Conservation (phyloP, 2,888 invertebrate species). For the Drosophila sordidapex region DNA sequence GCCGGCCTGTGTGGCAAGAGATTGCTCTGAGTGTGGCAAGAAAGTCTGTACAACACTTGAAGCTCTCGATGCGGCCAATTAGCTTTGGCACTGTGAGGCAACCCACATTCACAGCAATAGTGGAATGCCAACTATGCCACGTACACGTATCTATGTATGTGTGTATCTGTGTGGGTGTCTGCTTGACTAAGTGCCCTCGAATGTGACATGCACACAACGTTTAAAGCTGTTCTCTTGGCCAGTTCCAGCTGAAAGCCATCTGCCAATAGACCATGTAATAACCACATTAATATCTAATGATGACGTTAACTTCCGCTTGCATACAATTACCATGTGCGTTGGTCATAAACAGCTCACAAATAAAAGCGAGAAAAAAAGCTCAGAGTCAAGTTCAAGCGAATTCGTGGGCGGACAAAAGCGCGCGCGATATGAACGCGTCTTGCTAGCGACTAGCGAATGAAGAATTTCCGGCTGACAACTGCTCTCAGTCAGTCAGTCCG, state of each 20-base stretch:
- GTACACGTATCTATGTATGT: background rate
- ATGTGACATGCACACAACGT: slow-evolving; percentile 11
- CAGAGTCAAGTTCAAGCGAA: slow-evolving; percentile 68
- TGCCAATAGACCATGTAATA: slow-evolving; percentile 48
- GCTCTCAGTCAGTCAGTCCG: slow-evolving; percentile 9
- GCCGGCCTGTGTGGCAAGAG: slow-evolving; percentile 34
- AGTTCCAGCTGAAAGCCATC: slow-evolving; percentile 19
- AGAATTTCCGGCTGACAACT: slow-evolving; percentile 39
- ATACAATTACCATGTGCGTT: slow-evolving; percentile 17
- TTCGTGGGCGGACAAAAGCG: slow-evolving; percentile 49
- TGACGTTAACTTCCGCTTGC: slow-evolving; percentile 71
- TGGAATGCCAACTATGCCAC: slow-evolving; percentile 38
- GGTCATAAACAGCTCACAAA: slow-evolving; percentile 55
- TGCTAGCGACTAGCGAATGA: slow-evolving; percentile 35
- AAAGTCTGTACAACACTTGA: slow-evolving; percentile 34
- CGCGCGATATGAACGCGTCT: slow-evolving; percentile 37
- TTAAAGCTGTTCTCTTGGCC: slow-evolving; percentile 15
- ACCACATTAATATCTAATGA: slow-evolving; percentile 45
- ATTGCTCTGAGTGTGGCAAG: slow-evolving; percentile 27
- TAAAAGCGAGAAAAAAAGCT: background rate
- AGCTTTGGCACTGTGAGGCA: slow-evolving; percentile 45
- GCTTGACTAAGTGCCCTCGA: slow-evolving; percentile 27
- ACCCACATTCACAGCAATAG: slow-evolving; percentile 30
- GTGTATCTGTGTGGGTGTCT: slow-evolving; percentile 28
- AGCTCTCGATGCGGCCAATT: slow-evolving; percentile 49